These are phyloP conservation scores for Catagonus wagneri DNA, from an alignment of 2,113 vertebrate genomes.

Conservation along the genomic window DNA sequence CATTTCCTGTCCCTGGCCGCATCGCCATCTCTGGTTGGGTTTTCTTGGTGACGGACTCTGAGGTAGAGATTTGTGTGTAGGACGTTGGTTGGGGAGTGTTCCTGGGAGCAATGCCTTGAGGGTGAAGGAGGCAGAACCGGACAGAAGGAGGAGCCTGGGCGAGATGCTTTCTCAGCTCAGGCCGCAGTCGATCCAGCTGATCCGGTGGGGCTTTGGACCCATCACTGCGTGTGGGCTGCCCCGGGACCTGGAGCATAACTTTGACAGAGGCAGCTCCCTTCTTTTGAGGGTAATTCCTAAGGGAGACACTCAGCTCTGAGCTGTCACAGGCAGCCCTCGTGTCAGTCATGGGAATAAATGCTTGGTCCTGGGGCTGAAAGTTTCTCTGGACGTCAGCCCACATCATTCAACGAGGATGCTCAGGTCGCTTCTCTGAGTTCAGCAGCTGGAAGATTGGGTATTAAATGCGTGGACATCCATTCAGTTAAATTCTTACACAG, in stretches of 20 bases:
- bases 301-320: no score
- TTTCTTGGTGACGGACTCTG: slow-evolving; percentile 24
- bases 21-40: neutral
- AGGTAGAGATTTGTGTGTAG: neutral
- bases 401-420: accelerated
- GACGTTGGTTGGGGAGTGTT: neutral
- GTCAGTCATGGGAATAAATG: neutral
- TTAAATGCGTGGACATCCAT: neutral
- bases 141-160: neutral
- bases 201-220: neutral
- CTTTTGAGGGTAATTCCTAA: neutral
- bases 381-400: neutral
- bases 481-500: neutral
- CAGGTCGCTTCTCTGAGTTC: neutral
- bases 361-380: accelerated
- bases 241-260: no score
- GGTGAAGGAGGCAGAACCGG: neutral
- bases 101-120: neutral
- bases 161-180: neutral
- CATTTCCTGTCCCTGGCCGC: neutral
- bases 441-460: neutral
- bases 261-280: no score
- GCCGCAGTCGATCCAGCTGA: no score
- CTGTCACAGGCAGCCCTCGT: accelerated
- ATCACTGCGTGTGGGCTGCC: neutral